These are phyloP conservation scores for Pelvicachromis taeniatus DNA, from an alignment of 2,113 vertebrate genomes.

Conservation along the genomic window DNA sequence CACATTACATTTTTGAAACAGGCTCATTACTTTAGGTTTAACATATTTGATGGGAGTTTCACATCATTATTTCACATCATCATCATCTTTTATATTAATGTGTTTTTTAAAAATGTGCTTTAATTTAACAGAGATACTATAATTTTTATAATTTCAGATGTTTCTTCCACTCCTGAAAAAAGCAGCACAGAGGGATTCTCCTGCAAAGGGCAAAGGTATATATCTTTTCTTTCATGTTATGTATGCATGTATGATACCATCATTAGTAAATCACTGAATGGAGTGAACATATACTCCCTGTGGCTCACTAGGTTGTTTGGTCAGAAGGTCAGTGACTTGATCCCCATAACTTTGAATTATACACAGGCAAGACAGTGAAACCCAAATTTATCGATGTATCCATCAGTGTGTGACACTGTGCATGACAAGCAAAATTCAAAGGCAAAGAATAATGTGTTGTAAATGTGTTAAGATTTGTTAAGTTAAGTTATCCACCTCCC, in stretches of 20 bases:
- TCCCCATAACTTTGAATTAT: not conserved
- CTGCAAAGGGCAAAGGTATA: not conserved
- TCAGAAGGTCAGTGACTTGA: not conserved
- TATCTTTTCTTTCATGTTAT: not conserved
- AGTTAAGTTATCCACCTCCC: not conserved
- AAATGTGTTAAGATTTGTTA: not conserved
- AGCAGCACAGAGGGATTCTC: not conserved
- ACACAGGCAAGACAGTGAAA: not conserved
- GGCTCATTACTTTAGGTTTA: not conserved
- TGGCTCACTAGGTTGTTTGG: not conserved
- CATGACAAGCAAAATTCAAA: not conserved
- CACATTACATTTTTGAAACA: not conserved
- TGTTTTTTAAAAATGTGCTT: not conserved
- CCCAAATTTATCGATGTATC: not conserved
- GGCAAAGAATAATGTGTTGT: not conserved
- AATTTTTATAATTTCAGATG: not conserved
- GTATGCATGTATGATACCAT: not conserved
- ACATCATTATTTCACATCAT: not conserved
- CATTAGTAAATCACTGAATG: not conserved
- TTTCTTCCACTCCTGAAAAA: slow-evolving; percentile 28
- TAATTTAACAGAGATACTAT: not conserved
- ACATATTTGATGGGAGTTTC: not conserved
- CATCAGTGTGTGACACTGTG: not conserved
- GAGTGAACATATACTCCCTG: not conserved
- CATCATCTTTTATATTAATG: not conserved